phyloP scores from a whole-genome alignment of 2,797 vertebrate genomes.

The Aotus griseimembra region DNA sequence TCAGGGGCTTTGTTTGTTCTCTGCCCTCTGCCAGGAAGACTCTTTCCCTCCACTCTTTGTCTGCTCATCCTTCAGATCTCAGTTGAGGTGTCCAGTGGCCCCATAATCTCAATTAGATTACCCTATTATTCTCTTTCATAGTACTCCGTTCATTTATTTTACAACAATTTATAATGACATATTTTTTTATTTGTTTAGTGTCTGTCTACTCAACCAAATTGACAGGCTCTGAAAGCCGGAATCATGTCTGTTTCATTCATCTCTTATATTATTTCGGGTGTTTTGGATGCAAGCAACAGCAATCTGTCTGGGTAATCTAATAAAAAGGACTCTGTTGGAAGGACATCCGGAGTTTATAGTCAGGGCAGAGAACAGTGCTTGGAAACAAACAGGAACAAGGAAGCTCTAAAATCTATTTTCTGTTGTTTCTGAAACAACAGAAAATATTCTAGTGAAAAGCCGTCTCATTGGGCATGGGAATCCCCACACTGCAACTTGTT shows the following conservation, averaged over 20 bases:
- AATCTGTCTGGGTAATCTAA: conserved; percentile 20
- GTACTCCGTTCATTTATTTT: not conserved
- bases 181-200: not conserved
- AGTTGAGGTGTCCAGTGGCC: not conserved
- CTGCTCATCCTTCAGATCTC: not conserved
- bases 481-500: conserved; percentile 35
- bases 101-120: not conserved
- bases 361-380: conserved; percentile 9
- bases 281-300: conserved; percentile 47
- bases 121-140: not conserved
- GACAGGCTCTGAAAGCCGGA: conserved; percentile 1
- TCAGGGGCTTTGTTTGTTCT: not conserved
- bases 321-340: not conserved
- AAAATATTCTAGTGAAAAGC: conserved; percentile 39
- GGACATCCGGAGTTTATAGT: not conserved
- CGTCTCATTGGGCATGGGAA: not conserved
- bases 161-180: not conserved
- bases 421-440: not conserved
- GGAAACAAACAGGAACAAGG: conserved; percentile 1
- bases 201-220: not conserved
- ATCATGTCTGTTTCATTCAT: not conserved
- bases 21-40: not conserved
- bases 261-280: not conserved
- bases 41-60: not conserved
- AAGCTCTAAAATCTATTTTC: not conserved